These are phyloP conservation scores for Lacerta agilis DNA, from an alignment of 2,797 vertebrate species.

Conservation along the genomic window DNA sequence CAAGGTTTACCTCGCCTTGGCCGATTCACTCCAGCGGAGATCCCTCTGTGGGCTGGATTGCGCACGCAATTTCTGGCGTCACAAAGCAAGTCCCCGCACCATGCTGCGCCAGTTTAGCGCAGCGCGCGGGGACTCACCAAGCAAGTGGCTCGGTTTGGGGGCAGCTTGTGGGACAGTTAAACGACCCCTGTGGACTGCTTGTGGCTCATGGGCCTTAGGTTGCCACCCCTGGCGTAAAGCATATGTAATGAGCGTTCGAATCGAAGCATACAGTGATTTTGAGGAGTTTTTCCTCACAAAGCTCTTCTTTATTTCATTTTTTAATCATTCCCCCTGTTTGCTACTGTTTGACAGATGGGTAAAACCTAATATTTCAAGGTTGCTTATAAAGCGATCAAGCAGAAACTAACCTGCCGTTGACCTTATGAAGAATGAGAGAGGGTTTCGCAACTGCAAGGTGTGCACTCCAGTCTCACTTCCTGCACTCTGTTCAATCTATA, in stretches of 20 bases:
- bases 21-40: too few species aligned
- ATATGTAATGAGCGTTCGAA: background rate
- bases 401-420: background rate
- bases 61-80: rapidly evolving
- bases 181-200: too few species aligned
- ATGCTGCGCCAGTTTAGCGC: too few species aligned
- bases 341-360: background rate
- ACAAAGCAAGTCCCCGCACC: too few species aligned
- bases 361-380: background rate
- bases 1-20: too few species aligned
- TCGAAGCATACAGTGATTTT: background rate
- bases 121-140: too few species aligned
- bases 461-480: background rate
- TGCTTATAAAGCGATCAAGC: background rate
- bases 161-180: too few species aligned
- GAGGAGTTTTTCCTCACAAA: background rate
- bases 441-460: background rate
- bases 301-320: background rate
- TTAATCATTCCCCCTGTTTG: background rate
- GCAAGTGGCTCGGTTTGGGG: too few species aligned
- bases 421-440: background rate
- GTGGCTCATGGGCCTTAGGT: too few species aligned
- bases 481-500: background rate
- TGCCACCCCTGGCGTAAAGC: background rate
- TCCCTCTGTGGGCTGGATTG: too few species aligned